Base-by-base conservation (phyloP, 2,797 vertebrate species). In the Mormyrus hasselquistii region DNA sequence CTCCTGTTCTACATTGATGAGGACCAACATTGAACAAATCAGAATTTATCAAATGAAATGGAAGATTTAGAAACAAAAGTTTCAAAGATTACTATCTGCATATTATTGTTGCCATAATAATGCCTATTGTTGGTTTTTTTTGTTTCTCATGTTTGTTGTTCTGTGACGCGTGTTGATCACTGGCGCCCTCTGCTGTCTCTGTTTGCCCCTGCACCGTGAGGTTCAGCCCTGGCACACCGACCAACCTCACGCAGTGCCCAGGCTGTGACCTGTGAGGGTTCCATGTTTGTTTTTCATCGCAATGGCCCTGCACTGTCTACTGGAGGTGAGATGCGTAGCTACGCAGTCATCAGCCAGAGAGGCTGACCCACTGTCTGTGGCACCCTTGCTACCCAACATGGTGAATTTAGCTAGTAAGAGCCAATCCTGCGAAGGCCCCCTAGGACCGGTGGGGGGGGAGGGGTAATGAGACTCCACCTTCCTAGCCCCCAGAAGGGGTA, bases 11-110 rank as follows among this genome's bases (percentile, higher is more conserved):
- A 19, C 2, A 84, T 4, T 84, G n/a, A 57, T 34, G 52, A 3
- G 55, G 8, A 82, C 12, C 53, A 49, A 92, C 88, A 91, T 92
- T 88, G 90, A 92, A 92, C 90, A 85, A 90, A 91, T 92, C 91
- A 92, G 91, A 19, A 76, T 85, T 90, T 90, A 79, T 44, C 9
- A 79, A 79, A n/a, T 4, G 34, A 79, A 79, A 44, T 44, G 14
- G 34, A 79, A 41, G 2, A 44, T 44, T 41, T 76, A 41, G 5
- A 76, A 44, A 6, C 3, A 7, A 79, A 79, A 19, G 4, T 44
- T 79, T 38, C 25, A n/a, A 6, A 2, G 88, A 90, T 89, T 88
- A 88, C 14, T 76, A 19, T 89, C 83, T 90, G 76, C 84, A 79
- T 50, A 8, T 41, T 79, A 79, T 44, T 50, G 19, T 52, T 84